phyloP scores from a whole-genome alignment of 2,113 vertebrate species.

The Columbina picui region DNA sequence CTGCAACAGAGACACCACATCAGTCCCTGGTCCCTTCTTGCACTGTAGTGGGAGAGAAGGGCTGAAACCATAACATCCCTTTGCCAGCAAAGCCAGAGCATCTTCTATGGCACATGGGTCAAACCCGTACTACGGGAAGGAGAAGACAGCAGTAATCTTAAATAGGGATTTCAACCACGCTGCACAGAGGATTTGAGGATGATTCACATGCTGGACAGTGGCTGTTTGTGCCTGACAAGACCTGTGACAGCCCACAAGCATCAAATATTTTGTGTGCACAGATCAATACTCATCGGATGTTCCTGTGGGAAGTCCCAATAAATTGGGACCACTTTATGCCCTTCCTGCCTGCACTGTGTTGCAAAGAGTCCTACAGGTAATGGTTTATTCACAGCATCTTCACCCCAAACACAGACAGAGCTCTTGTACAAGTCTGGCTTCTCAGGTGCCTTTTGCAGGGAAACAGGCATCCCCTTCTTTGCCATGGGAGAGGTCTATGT shows the following conservation, averaged over 20 bases:
- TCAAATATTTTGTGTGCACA: background rate
- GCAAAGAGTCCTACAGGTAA: background rate
- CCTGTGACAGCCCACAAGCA: background rate
- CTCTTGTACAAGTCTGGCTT: background rate
- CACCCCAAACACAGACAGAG: background rate
- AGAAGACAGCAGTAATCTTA: background rate
- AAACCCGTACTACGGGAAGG: background rate
- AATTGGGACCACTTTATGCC: background rate
- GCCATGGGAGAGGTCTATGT: background rate
- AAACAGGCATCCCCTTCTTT: background rate
- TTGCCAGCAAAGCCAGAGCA: background rate
- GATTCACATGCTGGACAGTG: background rate
- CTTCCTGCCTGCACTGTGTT: background rate
- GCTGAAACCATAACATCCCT: background rate
- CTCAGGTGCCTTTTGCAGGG: background rate
- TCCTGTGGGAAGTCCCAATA: background rate
- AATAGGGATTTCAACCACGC: background rate
- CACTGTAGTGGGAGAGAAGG: background rate
- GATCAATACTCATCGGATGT: background rate
- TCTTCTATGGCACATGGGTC: background rate
- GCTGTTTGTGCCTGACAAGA: background rate
- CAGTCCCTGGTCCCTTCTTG: background rate
- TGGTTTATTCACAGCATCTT: background rate
- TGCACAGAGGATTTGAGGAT: background rate
- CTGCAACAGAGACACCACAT: background rate